Evolutionary conservation across 1,140 invertebrate genomes (phyloP), one percentile per base, ranked within the genome.

Genomic region (Leptopilina boulardi): DNA sequence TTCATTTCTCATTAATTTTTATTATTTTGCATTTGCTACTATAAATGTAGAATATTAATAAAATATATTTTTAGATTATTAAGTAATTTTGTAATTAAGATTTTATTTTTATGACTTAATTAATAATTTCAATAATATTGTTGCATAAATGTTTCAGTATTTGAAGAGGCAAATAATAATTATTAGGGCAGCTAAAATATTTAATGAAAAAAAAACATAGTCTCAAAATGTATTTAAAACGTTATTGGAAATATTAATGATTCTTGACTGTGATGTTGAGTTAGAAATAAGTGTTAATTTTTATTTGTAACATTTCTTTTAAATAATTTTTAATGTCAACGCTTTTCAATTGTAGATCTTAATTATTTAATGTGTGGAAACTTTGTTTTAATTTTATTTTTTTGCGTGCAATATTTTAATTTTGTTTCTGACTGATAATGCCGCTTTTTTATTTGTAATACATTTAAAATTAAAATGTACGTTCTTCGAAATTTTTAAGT

Each of bases 211-310:
- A 51, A 51, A 18, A 51, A 51, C 15, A 51, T 51, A 51, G 47
- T 51, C 47, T 5, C 47, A 51, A 51, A 51, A 51, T 51, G 47
- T 51, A 51, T 51, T 51, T 51, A 18, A 15, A 51, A 51, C 47
- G 47, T 51, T 51, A 51, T 51, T 51, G 47, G 15, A 51, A 51
- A 18, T 38, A 38, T 51, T 51, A 51, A 51, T 51, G 13, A 51
- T 51, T 51, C 47, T 51, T 51, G 47, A 51, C 47, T 51, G 47
- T 51, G 47, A 51, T 51, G 47, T 51, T 51, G 47, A 18, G 47
- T n/a, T 51, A 51, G 47, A 51, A 51, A 51, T 51, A 51, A 51
- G 47, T n/a, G 47, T 51, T 51, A 51, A 51, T 51, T 47, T 4
- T 13, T 47, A 47, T 47, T 51, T 51, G 47, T 51, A 51, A 18